A percentile compares a stretch with the other conserved stretches of the same genome.
Conservation (phyloP, 2,113 vertebrate genomes). For the Dicerorhinus sumatrensis region DNA sequence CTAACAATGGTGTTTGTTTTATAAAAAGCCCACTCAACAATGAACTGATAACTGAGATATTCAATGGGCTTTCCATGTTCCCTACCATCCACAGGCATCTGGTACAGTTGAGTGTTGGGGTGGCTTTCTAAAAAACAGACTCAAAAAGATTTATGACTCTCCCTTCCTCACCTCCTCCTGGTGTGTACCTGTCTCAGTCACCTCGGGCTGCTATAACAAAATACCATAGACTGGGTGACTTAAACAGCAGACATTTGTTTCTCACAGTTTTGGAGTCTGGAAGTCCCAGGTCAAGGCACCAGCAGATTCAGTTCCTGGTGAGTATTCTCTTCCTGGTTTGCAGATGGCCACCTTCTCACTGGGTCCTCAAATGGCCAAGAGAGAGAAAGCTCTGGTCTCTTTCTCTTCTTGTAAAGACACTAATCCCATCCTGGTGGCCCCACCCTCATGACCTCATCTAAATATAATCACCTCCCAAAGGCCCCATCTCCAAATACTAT, state of each 20-base stretch:
- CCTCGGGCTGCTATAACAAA: background rate
- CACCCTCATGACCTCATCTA: background rate
- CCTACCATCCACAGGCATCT: background rate
- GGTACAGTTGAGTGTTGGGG: background rate
- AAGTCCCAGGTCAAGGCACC: background rate
- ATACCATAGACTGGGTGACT: background rate
- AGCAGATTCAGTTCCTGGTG: background rate
- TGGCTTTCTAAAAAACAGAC: background rate
- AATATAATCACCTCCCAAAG: background rate
- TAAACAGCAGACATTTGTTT: background rate
- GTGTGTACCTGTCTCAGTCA: background rate
- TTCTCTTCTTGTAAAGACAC: background rate
- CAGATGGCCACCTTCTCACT: background rate
- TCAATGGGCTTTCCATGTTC: background rate
- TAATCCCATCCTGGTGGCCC: background rate
- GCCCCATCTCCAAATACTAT: background rate
- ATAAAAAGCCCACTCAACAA: background rate
- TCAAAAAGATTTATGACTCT: background rate
- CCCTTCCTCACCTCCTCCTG: background rate
- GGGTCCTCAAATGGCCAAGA: background rate
- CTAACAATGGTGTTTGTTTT: background rate
- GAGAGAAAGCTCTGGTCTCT: background rate
- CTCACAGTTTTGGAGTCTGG: background rate
- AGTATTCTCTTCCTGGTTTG: background rate
- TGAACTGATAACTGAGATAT: background rate